Conservation (phyloP, 2,888 invertebrate species). For the Deroplatys truncata region DNA sequence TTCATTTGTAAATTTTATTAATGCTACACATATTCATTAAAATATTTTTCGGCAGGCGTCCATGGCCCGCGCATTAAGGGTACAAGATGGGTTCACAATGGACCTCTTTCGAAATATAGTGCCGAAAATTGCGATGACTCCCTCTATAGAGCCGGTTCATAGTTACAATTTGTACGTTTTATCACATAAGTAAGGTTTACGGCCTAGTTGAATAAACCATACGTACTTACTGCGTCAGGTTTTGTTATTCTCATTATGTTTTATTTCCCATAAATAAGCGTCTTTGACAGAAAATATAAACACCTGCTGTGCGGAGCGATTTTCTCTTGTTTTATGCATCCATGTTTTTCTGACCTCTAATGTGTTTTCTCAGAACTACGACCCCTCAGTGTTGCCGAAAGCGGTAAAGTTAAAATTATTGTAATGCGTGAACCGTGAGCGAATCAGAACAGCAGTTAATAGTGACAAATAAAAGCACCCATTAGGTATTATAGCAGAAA, state of each 20-base stretch:
- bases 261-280: conserved; percentile 33
- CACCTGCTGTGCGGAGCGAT: conserved; percentile 32
- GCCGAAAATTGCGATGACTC: conserved; percentile 24
- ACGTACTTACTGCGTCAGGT: conserved; percentile 29
- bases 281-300: conserved; percentile 34
- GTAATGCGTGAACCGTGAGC: too few relatives aligned
- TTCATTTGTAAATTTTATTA: neutral
- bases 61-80: conserved; percentile 31
- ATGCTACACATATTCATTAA: neutral
- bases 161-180: neutral
- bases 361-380: neutral
- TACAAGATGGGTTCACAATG: conserved; percentile 33
- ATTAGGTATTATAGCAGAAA: too few relatives aligned
- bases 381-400: neutral
- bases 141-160: conserved; percentile 9
- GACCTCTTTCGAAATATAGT: conserved; percentile 31
- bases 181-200: neutral
- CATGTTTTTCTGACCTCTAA: conserved; percentile 7
- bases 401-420: neutral
- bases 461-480: too few relatives aligned
- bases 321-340: conserved; percentile 24
- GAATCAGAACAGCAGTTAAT: too few relatives aligned
- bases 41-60: conserved; percentile 29
- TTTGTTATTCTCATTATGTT: conserved; percentile 29
- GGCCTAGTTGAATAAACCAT: neutral